A percentile compares a stretch with the other conserved stretches of the same genome.
Evolutionary conservation across 2,888 invertebrate genomes (phyloP).

Genomic region (Cecidostiba fungosa): DNA sequence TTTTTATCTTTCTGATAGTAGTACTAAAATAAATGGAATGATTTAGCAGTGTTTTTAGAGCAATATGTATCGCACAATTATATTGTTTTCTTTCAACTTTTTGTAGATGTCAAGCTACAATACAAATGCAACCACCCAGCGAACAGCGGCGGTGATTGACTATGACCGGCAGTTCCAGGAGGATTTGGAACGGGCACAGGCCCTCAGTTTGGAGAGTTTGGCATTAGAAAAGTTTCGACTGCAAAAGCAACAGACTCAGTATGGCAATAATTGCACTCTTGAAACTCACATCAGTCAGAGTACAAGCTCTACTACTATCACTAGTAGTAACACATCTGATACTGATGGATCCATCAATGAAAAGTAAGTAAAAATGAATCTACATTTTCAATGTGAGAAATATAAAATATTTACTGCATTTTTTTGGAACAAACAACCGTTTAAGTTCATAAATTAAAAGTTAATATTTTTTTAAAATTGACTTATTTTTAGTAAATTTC

Average conservation of each 20-base stretch:
- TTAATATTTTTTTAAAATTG: neutral
- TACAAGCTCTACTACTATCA: slow-evolving; percentile 58
- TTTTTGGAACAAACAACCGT: neutral
- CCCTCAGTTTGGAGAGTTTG: slow-evolving; percentile 92
- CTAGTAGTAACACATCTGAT: slow-evolving; percentile 69
- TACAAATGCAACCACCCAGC: slow-evolving; percentile 73
- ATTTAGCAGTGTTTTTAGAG: neutral
- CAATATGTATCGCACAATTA: slow-evolving; percentile 23
- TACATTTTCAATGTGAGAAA: neutral
- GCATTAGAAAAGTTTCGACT: slow-evolving; percentile 91
- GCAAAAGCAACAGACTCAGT: slow-evolving; percentile 82
- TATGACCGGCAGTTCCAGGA: slow-evolving; percentile 92
- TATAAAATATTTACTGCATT: neutral
- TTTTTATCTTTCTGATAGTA: neutral
- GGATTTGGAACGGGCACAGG: slow-evolving; percentile 93
- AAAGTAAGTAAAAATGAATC: slow-evolving; percentile 68
- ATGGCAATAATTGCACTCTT: slow-evolving; percentile 64
- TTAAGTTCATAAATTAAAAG: neutral
- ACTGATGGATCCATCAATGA: slow-evolving; percentile 71
- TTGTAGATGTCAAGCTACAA: slow-evolving; percentile 77
- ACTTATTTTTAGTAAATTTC: slow-evolving; percentile 74
- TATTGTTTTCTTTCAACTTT: slow-evolving; percentile 19
- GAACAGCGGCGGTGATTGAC: slow-evolving; percentile 80
- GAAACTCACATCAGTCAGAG: slow-evolving; percentile 52
- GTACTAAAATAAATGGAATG: neutral